Base-by-base conservation (phyloP, 2,888 invertebrate species). In the Lypha dubia region DNA sequence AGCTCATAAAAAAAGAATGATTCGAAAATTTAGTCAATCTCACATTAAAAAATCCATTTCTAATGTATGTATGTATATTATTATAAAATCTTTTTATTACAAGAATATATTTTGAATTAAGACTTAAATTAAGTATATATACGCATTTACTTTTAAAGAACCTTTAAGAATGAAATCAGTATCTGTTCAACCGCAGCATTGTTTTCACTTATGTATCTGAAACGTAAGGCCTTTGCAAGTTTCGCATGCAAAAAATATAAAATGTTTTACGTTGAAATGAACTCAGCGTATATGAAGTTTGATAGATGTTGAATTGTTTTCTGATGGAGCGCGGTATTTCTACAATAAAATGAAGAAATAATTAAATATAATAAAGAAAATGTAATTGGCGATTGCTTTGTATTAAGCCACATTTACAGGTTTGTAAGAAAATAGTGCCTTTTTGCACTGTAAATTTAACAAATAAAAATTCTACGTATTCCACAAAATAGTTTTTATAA, bases 241-340 rank as follows among this genome's bases (percentile, higher is more conserved):
- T 20, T 20, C 20, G 15, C 41, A 62, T 22, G 24, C 0, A 41
- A 20, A 24, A 35, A 32, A 85, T 65, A 76, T 49, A 58, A 58
- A 41, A 32, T 22, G 22, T 22, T 41, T 44, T 22, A 46, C 13
- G 15, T 49, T 20, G 49, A 49, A 5, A 51, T 22, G n/a, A 56
- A 9, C 17, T 84, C 35, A 84, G 58, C 84, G 81, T 28, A 84
- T 68, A 70, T 79, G 74, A 17, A 81, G 49, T 60, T 81, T 81
- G 28, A 79, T 81, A 17, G 32, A 8, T 17, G 62, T 15, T 11
- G 68, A 65, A 46, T 46, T 79, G 56, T 68, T 79, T 49, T 74
- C 51, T n/a, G 58, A 44, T 6, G 81, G 51, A 9, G 79, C 44
- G 11, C 73, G 79, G 60, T 82, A 85, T 80, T 74, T 86, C 86